Base-by-base conservation (phyloP, 2,888 invertebrate genomes). In the Alcis repandata region DNA sequence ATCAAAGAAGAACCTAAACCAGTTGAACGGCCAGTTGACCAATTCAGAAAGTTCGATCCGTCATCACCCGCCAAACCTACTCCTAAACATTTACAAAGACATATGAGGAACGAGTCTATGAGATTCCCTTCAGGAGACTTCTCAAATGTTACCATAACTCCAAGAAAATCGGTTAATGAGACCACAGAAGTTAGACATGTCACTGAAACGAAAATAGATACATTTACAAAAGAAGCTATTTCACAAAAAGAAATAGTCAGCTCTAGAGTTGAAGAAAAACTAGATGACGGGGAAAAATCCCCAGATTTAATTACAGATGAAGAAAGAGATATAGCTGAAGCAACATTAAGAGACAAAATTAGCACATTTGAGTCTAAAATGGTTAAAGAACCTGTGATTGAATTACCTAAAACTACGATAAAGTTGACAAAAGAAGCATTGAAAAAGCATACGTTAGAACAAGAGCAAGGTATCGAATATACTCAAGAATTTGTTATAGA, bases 241-340 rank as follows among this genome's bases (percentile, higher is more conserved):
- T 92, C 93, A 9, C 91, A 92, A 77, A 92, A 93, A 79, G 91
- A 92, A 82, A 90, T 89, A 32, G 88, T 87, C 13, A 91, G 81
- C 48, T 90, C 92, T 32, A 94, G 94, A 84, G 93, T 95, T n/a
- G 93, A 94, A 84, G 93, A 94, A 79, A 95, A 94, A 79, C 75
- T 90, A 57, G 92, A 92, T 7, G 92, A 91, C 70, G 91, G 92
- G 57, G 91, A 91, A 76, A 90, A 82, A 72, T 89, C 85, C 63
- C 94, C 91, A 51, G 93, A 92, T 73, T 80, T 93, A 61, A 82
- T 92, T 0, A 77, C 79, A n/a, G 89, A 90, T 68, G 86, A 88
- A 48, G 91, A 89, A 72, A 90, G 82, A 78, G 94, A 94, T 71
- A 81, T 91, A 48, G 94, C 95, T n/a, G 94, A 94, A 80, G 86